Conservation (phyloP, 2,797 vertebrate species). For the Poecilia gillii region DNA sequence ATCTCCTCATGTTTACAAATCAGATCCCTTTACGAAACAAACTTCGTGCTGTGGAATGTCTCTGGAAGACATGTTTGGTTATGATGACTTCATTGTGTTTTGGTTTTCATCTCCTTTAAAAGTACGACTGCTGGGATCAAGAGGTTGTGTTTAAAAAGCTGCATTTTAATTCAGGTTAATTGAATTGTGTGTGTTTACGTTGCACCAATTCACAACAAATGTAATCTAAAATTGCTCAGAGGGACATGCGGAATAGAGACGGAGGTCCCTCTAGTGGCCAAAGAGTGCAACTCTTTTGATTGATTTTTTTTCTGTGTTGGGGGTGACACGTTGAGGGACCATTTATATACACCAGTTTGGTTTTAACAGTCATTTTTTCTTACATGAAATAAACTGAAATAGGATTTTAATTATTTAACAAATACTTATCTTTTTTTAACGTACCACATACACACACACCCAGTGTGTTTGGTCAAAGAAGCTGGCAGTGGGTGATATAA, state of each 20-base stretch:
- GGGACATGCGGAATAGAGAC: not conserved
- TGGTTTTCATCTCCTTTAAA: slow-evolving; percentile 38
- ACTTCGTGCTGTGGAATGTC: not conserved
- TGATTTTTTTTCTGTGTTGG: not conserved
- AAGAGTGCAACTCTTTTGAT: slow-evolving; percentile 35
- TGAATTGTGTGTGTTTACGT: not conserved
- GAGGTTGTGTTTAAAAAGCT: not conserved
- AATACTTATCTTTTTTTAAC: not conserved
- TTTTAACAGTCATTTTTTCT: not conserved
- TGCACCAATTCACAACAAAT: not conserved
- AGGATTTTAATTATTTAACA: not conserved
- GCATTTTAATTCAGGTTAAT: not conserved
- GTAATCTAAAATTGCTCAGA: not conserved
- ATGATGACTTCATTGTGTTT: slow-evolving; percentile 6
- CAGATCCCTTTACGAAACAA: slow-evolving; percentile 26
- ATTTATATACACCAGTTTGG: not conserved
- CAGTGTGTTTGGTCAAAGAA: not conserved
- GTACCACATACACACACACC: not conserved
- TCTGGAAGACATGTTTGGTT: slow-evolving; percentile 22
- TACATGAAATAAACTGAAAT: not conserved
- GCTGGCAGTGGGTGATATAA: not conserved
- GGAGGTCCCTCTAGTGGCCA: slow-evolving; percentile 72
- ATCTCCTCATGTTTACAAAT: slow-evolving; percentile 48
- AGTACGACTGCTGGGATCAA: not conserved
- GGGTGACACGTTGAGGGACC: not conserved